Evolutionary conservation across 1,140 invertebrate genomes (phyloP).

Genomic region (Drosophila triauraria): DNA sequence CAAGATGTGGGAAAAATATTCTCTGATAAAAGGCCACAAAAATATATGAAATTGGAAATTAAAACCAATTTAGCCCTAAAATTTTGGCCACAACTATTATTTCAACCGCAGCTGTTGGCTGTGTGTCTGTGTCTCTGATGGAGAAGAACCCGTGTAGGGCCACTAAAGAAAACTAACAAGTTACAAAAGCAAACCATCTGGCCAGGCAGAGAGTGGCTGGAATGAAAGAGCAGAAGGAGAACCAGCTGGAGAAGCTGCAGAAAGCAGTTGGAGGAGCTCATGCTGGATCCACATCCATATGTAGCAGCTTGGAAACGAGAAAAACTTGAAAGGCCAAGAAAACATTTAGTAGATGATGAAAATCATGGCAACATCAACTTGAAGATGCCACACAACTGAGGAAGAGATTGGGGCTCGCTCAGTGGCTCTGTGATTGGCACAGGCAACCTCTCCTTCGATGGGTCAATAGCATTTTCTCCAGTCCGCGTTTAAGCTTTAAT

Average conservation of each 20-base stretch:
- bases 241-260: slow-evolving; percentile 35
- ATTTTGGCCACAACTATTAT: neutral
- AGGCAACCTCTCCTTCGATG: slow-evolving; percentile 12
- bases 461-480: slow-evolving; percentile 28
- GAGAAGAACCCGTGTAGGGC: slow-evolving; percentile 49
- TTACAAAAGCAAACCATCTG: slow-evolving; percentile 76
- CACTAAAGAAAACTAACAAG: slow-evolving; percentile 83
- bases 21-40: too few relatives aligned
- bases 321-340: slow-evolving; percentile 75
- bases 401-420: neutral
- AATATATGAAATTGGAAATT: too few relatives aligned
- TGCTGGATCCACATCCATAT: slow-evolving; percentile 21
- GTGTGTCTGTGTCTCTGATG: slow-evolving; percentile 32
- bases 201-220: slow-evolving; percentile 18
- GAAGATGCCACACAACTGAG: slow-evolving; percentile 43
- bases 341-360: slow-evolving; percentile 83
- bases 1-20: too few relatives aligned
- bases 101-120: slow-evolving; percentile 18
- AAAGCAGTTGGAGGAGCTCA: slow-evolving; percentile 31
- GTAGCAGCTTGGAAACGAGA: slow-evolving; percentile 50
- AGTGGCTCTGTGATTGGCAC: slow-evolving; percentile 22
- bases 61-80: neutral
- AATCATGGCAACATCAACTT: slow-evolving; percentile 80
- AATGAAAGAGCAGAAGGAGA: slow-evolving; percentile 6
- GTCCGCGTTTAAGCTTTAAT: slow-evolving; percentile 18